phyloP scores from a whole-genome alignment of 30 jellyfish, hydroid and myxozoan genomes.

The Clytia hemisphaerica region DNA sequence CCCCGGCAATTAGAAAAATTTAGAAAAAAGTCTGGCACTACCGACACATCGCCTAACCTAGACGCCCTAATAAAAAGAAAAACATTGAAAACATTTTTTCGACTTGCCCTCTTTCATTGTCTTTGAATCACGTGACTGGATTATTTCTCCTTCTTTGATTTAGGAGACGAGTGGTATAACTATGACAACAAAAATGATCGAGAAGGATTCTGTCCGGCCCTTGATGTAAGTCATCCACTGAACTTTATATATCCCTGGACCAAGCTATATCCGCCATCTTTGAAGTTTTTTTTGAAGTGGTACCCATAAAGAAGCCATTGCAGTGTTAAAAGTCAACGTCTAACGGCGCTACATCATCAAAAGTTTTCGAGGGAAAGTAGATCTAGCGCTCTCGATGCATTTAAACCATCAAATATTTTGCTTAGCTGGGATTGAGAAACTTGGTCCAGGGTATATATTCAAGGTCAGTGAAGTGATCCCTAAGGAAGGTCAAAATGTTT shows the following conservation, averaged over 20 bases:
- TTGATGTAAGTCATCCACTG: slow-evolving; percentile 60
- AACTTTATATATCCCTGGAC: no score
- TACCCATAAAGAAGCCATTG: slow-evolving; percentile 2
- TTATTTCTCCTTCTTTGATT: slow-evolving; percentile 4
- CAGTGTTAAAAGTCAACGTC: slow-evolving; percentile 20
- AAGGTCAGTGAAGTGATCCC: no score
- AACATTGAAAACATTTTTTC: neutral
- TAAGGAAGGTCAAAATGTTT: no score
- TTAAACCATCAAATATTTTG: no score
- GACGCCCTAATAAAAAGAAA: no score
- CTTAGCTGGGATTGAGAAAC: no score
- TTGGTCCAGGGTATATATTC: no score
- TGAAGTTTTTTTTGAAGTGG: no score
- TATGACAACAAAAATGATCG: slow-evolving; percentile 64
- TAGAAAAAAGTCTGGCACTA: no score
- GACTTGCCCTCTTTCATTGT: neutral
- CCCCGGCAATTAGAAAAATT: no score
- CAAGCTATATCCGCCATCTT: no score
- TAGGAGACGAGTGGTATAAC: slow-evolving; percentile 45
- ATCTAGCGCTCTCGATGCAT: slow-evolving; percentile 52
- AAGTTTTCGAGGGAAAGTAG: slow-evolving; percentile 43
- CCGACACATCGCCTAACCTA: no score
- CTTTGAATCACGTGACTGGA: neutral
- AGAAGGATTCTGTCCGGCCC: slow-evolving; percentile 84
- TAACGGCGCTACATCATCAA: slow-evolving; percentile 25